Percentiles rank a stretch among this genome's conserved stretches.
Evolutionary conservation across 2,113 vertebrate species (phyloP).

Genomic region (Caranx ignobilis): DNA sequence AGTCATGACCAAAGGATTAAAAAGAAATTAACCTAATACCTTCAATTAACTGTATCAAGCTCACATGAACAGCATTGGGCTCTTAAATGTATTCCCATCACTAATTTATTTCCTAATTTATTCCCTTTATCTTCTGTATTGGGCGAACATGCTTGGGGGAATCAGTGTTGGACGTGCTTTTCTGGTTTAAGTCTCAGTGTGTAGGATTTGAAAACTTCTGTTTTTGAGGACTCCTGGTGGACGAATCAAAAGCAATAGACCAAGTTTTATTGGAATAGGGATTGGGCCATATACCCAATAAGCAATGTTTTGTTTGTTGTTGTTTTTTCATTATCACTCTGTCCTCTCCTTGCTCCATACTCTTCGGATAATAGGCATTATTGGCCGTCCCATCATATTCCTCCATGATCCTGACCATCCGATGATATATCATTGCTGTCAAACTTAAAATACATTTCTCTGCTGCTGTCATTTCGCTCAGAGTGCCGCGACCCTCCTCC

Average conservation of each 20-base stretch:
- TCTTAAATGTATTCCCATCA: slow-evolving; percentile 18
- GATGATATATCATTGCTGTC: too few relatives aligned
- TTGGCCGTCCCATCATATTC: too few relatives aligned
- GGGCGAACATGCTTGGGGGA: neutral
- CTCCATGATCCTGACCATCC: too few relatives aligned
- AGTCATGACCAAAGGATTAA: slow-evolving; percentile 6
- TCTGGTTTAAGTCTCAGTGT: neutral
- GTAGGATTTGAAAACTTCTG: neutral
- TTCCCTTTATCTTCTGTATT: slow-evolving; percentile 1
- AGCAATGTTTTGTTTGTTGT: too few relatives aligned
- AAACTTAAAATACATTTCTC: too few relatives aligned
- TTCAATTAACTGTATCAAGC: slow-evolving; percentile 16
- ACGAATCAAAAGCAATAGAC: neutral
- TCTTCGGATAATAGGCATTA: too few relatives aligned
- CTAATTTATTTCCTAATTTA: slow-evolving; percentile 19
- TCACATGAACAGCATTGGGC: neutral
- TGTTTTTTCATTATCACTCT: too few relatives aligned
- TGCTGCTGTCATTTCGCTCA: too few relatives aligned
- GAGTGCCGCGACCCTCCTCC: too few relatives aligned
- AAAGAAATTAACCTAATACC: slow-evolving; percentile 11
- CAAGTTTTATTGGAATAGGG: neutral
- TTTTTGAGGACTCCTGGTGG: neutral
- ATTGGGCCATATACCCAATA: too few relatives aligned
- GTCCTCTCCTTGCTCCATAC: too few relatives aligned
- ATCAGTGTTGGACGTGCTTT: neutral